Evolutionary conservation across 2,888 invertebrate species (phyloP).

Genomic region (Cerastis rubricosa): DNA sequence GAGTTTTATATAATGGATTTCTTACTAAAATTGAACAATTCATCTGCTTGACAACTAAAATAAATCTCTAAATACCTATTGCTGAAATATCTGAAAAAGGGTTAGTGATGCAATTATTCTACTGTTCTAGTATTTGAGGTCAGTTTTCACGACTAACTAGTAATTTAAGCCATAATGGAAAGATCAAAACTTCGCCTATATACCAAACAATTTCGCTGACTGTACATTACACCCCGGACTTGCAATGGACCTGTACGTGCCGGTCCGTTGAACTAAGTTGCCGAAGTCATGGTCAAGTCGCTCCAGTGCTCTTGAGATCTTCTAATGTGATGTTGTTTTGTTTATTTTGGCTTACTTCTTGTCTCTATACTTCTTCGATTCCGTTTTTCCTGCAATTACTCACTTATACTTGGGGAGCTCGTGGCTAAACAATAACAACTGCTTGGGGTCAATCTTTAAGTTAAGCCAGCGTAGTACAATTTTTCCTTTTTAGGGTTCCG

Average conservation of each 20-base stretch:
- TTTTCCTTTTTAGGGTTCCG: too few relatives aligned
- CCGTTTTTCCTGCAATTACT: neutral
- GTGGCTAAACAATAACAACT: neutral
- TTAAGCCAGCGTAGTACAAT: neutral
- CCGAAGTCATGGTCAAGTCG: conserved; percentile 48
- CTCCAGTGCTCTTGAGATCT: conserved; percentile 24
- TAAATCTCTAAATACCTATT: neutral
- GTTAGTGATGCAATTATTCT: neutral
- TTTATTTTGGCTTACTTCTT: conserved; percentile 12
- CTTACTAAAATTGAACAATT: neutral
- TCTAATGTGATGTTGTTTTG: conserved; percentile 23
- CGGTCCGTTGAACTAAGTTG: conserved; percentile 50
- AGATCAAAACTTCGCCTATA: neutral
- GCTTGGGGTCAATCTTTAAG: neutral
- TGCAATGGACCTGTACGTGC: conserved; percentile 36
- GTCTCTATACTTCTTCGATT: neutral
- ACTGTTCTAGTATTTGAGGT: neutral
- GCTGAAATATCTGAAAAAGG: neutral
- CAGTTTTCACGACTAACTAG: neutral
- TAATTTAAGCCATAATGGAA: neutral
- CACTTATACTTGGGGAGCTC: neutral
- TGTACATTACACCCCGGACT: conserved; percentile 35
- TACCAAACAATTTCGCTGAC: neutral
- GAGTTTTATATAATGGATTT: neutral
- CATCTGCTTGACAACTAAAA: neutral